Percentiles rank a stretch among this genome's conserved stretches.
Evolutionary conservation across 2,113 vertebrate species (phyloP).

Genomic region (Pelobates fuscus): DNA sequence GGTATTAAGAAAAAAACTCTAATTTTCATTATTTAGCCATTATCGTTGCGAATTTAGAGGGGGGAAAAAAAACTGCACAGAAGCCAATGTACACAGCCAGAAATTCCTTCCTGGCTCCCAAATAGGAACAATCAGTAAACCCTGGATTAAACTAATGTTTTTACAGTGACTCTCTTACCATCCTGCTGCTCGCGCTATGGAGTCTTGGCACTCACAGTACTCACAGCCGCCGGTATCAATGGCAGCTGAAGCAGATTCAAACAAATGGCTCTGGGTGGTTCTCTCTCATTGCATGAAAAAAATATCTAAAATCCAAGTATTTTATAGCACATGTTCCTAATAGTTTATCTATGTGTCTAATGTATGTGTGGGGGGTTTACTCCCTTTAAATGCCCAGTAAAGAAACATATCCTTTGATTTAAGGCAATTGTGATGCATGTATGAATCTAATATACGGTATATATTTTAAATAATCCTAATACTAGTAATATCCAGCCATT

Average conservation of each 20-base stretch:
- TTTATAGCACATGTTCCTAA: too few species aligned
- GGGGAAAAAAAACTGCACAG: neutral
- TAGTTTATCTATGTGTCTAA: too few species aligned
- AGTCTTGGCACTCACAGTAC: neutral
- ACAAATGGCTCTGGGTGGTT: neutral
- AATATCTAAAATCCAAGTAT: too few species aligned
- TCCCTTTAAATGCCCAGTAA: too few species aligned
- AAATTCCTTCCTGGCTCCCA: constrained; percentile 15
- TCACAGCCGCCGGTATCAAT: neutral
- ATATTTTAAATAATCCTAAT: too few species aligned
- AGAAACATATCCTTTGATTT: too few species aligned
- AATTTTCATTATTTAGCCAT: neutral
- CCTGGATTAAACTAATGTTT: constrained; percentile 27
- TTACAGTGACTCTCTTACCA: neutral
- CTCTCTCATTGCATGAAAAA: too few species aligned
- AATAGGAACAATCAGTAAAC: neutral
- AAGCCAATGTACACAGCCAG: neutral
- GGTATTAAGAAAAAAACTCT: too few species aligned
- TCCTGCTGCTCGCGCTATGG: neutral
- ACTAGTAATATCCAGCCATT: too few species aligned
- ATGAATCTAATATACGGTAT: too few species aligned
- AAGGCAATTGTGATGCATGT: too few species aligned
- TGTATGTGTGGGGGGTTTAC: too few species aligned
- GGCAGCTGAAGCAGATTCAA: neutral
- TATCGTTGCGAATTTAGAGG: constrained; percentile 3